Base-by-base conservation (phyloP, 2,888 invertebrate genomes). In the Spodoptera littoralis region DNA sequence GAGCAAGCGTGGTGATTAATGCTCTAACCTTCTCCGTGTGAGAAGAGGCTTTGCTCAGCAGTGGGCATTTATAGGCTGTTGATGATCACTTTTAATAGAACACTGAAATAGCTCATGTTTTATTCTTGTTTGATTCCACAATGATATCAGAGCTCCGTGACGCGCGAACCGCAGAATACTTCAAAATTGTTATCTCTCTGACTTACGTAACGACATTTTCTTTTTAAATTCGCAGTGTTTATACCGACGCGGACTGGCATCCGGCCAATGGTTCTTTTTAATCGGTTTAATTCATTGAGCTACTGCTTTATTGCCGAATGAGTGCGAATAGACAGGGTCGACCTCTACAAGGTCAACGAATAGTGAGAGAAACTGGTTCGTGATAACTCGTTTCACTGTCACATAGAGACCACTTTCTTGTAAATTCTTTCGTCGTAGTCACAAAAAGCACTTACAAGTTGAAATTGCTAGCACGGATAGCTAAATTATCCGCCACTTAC, bases 271-370 rank as follows among this genome's bases (percentile, higher is more conserved):
- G 88, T 89, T 90, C 85, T 92, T 93, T 92, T 93, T 92, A 93
- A 92, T 92, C 90, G 86, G 88, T 92, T 90, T 86, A 88, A 92
- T 92, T 93, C 93, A 93, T 93, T 93, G 88, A 92, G 88, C 89
- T 87, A 90, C 88, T 86, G 88, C 81, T 93, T 90, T 92, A 93
- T 92, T 85, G 89, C 85, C 83, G 85, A 86, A 84, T 86, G 87
- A 82, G 85, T 89, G 88, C 82, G 86, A 87, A 90, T 88, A 88
- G 90, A 90, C 88, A 87, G 69, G 80, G 82, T 62, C 88, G 92
- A 94, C 93, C 93, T 90, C 88, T 64, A 55, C 90, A 94, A 93
- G 94, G 94, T 93, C 89, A 84, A 60, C 63, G 70, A 77, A 84
- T 84, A 87, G 84, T 82, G 79, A 73, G 80, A 80, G 79, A 72